Conservation (phyloP, 2,888 invertebrate species). For the Phania funesta region DNA sequence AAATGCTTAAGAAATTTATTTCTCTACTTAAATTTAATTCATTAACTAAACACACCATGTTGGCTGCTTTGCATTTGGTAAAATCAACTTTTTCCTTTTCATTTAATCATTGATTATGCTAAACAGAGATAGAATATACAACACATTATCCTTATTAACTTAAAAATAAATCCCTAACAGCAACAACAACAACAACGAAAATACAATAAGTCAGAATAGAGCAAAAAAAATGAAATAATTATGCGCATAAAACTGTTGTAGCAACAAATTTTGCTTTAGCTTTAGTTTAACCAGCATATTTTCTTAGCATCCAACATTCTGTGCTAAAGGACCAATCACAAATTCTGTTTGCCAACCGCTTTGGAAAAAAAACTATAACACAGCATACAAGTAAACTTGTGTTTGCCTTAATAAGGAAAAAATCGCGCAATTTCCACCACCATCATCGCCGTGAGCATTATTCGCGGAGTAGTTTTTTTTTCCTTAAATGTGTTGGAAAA, state of each 20-base stretch:
- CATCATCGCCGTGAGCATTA: conserved; percentile 35
- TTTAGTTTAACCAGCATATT: conserved; percentile 33
- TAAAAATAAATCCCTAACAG: not conserved
- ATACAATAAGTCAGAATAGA: not conserved
- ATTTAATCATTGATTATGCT: conserved; percentile 35
- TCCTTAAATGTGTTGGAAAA: not conserved
- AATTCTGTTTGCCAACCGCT: conserved; percentile 69
- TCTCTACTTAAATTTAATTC: not conserved
- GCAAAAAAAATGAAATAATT: conserved; percentile 2
- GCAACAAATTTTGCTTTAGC: conserved; percentile 26
- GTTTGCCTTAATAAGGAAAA: conserved; percentile 50
- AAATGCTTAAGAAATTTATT: not conserved
- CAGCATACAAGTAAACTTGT: conserved; percentile 4
- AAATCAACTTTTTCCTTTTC: not conserved
- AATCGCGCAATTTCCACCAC: conserved; percentile 63
- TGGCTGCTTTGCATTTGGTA: not conserved
- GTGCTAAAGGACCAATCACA: conserved; percentile 69
- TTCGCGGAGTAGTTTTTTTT: conserved; percentile 31
- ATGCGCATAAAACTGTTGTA: conserved; percentile 40
- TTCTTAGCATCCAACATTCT: conserved; percentile 48
- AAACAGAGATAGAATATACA: conserved; percentile 44
- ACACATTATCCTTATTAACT: conserved; percentile 26
- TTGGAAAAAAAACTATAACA: not conserved
- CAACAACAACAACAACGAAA: not conserved
- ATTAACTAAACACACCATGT: not conserved